Conservation (phyloP, 2,113 vertebrate genomes). For the Nothocercus nigrocapillus region DNA sequence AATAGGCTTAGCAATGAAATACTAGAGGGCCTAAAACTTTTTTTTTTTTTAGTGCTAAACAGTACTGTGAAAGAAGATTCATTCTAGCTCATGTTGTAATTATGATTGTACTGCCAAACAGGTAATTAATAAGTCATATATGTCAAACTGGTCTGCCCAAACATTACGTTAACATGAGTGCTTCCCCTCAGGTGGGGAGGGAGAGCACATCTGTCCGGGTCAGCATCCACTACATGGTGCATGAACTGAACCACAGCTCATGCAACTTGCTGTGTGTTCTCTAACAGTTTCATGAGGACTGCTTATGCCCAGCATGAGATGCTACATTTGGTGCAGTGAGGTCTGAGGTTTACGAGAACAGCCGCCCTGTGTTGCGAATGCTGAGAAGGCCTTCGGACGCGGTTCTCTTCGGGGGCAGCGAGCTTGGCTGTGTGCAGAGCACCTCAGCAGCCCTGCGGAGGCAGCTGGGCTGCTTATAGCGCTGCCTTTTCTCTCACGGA, state of each 20-base stretch:
- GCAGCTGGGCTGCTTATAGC: background rate
- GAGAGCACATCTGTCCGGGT: background rate
- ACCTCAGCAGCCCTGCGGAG: background rate
- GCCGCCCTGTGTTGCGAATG: background rate
- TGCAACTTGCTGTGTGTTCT: background rate
- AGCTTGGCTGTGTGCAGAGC: background rate
- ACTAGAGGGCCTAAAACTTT: background rate
- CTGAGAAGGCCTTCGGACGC: background rate
- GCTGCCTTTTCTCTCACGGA: background rate
- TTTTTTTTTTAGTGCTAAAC: background rate
- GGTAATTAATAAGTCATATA: slow-evolving; percentile 6
- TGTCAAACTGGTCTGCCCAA: background rate
- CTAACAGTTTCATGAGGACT: background rate
- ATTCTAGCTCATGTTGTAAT: background rate
- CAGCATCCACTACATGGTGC: background rate
- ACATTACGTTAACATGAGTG: background rate
- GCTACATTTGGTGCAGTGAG: background rate
- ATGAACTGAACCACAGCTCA: background rate
- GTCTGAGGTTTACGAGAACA: background rate
- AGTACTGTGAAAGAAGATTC: background rate
- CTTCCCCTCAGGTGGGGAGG: background rate
- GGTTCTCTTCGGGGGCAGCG: background rate
- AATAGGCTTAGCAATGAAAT: background rate
- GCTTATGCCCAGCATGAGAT: background rate
- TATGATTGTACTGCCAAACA: background rate